Evolutionary conservation across 2,888 invertebrate species (phyloP).

Genomic region (Callosobruchus maculatus): DNA sequence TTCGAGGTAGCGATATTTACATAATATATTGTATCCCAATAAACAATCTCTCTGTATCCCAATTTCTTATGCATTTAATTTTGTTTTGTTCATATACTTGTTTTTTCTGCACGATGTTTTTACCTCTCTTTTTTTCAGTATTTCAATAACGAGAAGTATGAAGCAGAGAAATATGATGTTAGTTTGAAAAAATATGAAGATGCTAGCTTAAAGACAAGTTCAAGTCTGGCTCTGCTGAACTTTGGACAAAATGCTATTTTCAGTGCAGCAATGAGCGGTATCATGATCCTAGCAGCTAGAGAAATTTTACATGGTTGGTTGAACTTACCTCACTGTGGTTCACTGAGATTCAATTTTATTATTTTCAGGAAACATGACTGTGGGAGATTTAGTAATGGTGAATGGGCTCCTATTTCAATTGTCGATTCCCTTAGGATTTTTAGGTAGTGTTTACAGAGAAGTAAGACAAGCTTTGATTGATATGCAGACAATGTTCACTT

Average conservation of each 20-base stretch:
- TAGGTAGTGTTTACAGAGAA: constrained; percentile 97
- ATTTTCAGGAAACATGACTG: constrained; percentile 81
- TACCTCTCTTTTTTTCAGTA: constrained; percentile 61
- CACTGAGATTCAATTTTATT: no score
- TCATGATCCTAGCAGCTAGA: constrained; percentile 91
- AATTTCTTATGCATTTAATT: no score
- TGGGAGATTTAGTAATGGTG: constrained; percentile 98
- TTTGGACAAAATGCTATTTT: constrained; percentile 98
- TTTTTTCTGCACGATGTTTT: no score
- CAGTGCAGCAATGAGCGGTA: constrained; percentile 83
- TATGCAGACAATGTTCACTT: constrained; percentile 98
- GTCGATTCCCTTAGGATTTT: constrained; percentile 93
- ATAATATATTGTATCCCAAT: no score
- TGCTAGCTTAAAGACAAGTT: constrained; percentile 91
- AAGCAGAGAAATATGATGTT: constrained; percentile 84
- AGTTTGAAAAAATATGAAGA: constrained; percentile 82
- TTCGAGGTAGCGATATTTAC: no score
- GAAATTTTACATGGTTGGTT: constrained; percentile 76
- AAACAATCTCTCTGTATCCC: no score
- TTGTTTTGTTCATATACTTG: no score
- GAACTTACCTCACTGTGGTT: neutral
- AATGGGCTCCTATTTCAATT: constrained; percentile 97
- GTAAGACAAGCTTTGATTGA: constrained; percentile 94
- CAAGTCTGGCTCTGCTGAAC: constrained; percentile 89
- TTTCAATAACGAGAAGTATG: constrained; percentile 96